A percentile compares a stretch with the other conserved stretches of the same genome.
These are phyloP conservation scores for Monodelphis domestica DNA, from an alignment of 2,797 vertebrate species.

Conservation along the genomic window DNA sequence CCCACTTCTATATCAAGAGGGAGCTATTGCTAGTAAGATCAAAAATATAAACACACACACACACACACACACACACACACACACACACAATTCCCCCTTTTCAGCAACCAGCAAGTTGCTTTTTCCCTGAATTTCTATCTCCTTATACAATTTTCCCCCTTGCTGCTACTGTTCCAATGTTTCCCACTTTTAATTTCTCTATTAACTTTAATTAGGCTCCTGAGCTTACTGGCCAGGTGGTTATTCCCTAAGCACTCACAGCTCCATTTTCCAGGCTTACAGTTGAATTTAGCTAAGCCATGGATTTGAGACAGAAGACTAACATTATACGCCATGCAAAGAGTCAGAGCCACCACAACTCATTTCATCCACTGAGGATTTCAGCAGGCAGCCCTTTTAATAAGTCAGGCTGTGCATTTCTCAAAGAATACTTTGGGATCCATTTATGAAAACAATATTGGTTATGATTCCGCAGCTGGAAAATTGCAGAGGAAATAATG, in stretches of 20 bases:
- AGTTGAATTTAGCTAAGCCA: conserved; percentile 78
- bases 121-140: conserved; percentile 49
- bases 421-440: conserved; percentile 74
- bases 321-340: conserved; percentile 8
- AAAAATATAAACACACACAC: conserved; percentile 30
- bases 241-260: conserved; percentile 82
- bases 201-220: conserved; percentile 84
- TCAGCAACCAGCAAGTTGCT: not conserved
- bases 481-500: conserved; percentile 65
- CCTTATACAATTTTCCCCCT: conserved; percentile 27
- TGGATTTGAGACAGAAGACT: conserved; percentile 70
- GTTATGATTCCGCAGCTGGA: conserved; percentile 73
- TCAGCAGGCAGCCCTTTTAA: conserved; percentile 71
- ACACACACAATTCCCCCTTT: not conserved
- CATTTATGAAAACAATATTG: conserved; percentile 78
- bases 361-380: conserved; percentile 63
- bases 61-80: not conserved
- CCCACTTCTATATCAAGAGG: conserved; percentile 32
- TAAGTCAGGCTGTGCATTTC: conserved; percentile 62
- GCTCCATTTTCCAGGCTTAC: conserved; percentile 76
- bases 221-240: conserved; percentile 84
- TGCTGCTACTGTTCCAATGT: conserved; percentile 26
- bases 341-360: conserved; percentile 58
- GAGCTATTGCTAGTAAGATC: conserved; percentile 48
- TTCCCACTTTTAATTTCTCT: conserved; percentile 82